Percentiles rank a stretch among this genome's conserved stretches.
These are phyloP conservation scores for Hipparchia semele DNA, from an alignment of 2,888 invertebrate species.

Conservation along the genomic window DNA sequence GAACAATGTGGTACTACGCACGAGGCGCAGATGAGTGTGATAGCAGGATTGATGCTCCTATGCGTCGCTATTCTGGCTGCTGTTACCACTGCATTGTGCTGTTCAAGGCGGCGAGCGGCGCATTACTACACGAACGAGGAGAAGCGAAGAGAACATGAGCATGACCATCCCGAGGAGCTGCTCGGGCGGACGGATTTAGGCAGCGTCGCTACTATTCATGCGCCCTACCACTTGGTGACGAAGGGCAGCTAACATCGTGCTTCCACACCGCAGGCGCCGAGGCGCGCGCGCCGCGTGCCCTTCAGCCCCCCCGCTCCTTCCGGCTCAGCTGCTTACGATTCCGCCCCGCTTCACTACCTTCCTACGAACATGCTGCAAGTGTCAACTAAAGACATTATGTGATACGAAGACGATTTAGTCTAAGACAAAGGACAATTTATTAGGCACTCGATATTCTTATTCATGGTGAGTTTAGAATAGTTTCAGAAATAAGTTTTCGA, in stretches of 20 bases:
- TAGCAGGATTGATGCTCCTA: slow-evolving; percentile 72
- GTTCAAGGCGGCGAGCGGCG: slow-evolving; percentile 87
- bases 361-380: slow-evolving; percentile 53
- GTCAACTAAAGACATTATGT: slow-evolving; percentile 59
- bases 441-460: slow-evolving; percentile 4
- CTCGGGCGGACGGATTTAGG: slow-evolving; percentile 63
- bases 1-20: slow-evolving; percentile 76
- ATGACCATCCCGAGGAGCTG: slow-evolving; percentile 70
- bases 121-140: slow-evolving; percentile 92
- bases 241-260: slow-evolving; percentile 72
- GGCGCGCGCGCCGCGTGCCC: slow-evolving; percentile 46
- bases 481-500: slow-evolving; percentile 15
- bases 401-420: slow-evolving; percentile 77
- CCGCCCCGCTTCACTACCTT: slow-evolving; percentile 53
- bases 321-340: slow-evolving; percentile 46
- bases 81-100: slow-evolving; percentile 84
- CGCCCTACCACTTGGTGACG: slow-evolving; percentile 62
- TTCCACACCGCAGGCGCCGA: slow-evolving; percentile 46
- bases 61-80: slow-evolving; percentile 75
- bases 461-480: neutral
- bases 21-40: slow-evolving; percentile 83
- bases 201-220: slow-evolving; percentile 71
- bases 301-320: slow-evolving; percentile 45
- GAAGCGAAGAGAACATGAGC: slow-evolving; percentile 73
- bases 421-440: slow-evolving; percentile 56